Base-by-base conservation (phyloP, 2,888 invertebrate species). In the Cephus rjabovi region DNA sequence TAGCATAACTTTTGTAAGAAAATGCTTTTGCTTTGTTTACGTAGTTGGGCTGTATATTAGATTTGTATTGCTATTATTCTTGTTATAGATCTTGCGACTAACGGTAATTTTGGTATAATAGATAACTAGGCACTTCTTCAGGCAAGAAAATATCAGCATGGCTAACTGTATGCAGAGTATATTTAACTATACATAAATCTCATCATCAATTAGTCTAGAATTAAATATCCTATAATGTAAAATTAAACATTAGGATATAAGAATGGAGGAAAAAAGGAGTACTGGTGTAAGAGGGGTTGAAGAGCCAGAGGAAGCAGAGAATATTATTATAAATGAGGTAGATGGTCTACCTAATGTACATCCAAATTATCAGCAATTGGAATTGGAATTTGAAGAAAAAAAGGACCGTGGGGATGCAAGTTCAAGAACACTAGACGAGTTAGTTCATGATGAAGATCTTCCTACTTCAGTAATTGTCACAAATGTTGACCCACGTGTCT, bases 381-480 rank as follows among this genome's bases (percentile, higher is more conserved):
- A 95, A 87, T 93, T 94, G 77, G 95, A 95, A 87, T 87, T 89
- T 34, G 86, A 90, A 30, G 81, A 86, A 56, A 87, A 89, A 71
- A 87, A 85, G 76, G 85, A 81, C 78, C 84, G 84, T 75, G 86
- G 84, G 15, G 90, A 89, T 81, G 83, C 81, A 4, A 83, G 86
- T 73, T 83, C 89, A 23, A 90, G 89, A 79, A 90, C 92, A n/a
- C 92, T 94, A 83, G 95, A 96, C 83, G 95, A 95, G 81, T 93
- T 96, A 30, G 93, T 94, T 82, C 93, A 95, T 82, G 96, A 97
- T 87, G 93, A 95, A 83, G 96, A 96, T 91, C 93, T 98, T 86
- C 97, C 98, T 56, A 96, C 96, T 84, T 97, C 97, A 76, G 94
- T 98, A 74, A 98, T 98, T 86, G 97, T 98, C 76, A 97, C 98